A percentile compares a stretch with the other conserved stretches of the same genome.
These are phyloP conservation scores for Cuniculus paca DNA, from an alignment of 2,797 vertebrate genomes.

Conservation along the genomic window DNA sequence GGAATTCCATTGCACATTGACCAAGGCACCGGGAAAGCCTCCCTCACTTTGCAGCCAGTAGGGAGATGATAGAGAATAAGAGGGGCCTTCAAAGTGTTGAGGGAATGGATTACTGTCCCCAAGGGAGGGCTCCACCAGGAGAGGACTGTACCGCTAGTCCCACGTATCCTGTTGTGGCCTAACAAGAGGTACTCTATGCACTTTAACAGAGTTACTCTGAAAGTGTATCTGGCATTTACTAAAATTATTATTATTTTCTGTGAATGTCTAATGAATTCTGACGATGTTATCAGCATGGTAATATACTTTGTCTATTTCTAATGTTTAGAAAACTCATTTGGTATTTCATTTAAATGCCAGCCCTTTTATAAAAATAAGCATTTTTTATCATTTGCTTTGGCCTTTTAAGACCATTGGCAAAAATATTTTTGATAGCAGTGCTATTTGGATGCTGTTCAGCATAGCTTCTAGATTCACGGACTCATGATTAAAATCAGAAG, in stretches of 20 bases:
- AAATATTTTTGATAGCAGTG: constrained; percentile 18
- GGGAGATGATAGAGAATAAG: neutral
- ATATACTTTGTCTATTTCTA: constrained; percentile 2
- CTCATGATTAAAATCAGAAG: constrained; percentile 69
- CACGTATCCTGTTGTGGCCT: neutral
- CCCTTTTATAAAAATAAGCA: neutral
- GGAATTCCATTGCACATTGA: neutral
- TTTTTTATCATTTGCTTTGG: constrained; percentile 44
- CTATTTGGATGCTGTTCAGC: neutral
- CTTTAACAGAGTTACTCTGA: neutral
- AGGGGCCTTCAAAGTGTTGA: neutral
- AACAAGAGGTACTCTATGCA: neutral
- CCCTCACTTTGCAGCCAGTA: neutral
- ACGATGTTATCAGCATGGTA: neutral
- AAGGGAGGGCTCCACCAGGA: neutral
- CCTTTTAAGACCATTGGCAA: constrained; percentile 31
- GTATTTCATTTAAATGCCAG: constrained; percentile 38
- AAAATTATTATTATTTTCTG: constrained; percentile 34
- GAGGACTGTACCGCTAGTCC: neutral
- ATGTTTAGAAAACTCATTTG: constrained; percentile 44
- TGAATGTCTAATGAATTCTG: constrained; percentile 27
- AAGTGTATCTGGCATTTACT: neutral
- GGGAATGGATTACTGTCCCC: neutral
- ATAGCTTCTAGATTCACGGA: neutral
- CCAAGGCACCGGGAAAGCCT: neutral